Base-by-base conservation (phyloP, 30 jellyfish, hydroid and myxozoan genomes). In the Morbakka virulenta region DNA sequence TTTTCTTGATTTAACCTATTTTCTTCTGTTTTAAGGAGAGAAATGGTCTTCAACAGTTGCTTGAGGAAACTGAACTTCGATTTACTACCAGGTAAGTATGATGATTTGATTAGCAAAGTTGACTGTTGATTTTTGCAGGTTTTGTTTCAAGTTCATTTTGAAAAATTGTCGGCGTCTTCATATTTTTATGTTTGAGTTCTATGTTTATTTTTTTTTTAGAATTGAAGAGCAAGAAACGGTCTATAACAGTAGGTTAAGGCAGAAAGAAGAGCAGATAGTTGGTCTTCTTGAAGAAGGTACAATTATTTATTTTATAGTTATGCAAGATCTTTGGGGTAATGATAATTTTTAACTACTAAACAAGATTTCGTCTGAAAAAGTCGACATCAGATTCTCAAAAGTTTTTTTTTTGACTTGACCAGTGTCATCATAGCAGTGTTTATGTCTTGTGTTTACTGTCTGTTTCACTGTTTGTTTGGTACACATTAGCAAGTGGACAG, bases 221-320 rank as follows among this genome's bases (percentile, higher is more conserved):
- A 74, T 82, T 17, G 87, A 88, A 23, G 84, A 88, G 32, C 89
- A 64, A 62, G 49, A 69, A 4, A 29, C 53, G 2, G 82, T 74
- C 24, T 83, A 76, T 52, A 78, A 74, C 9, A 69, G 51, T 13
- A 52, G 91, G 21, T 53, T 90, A 52, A 52, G 62, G 52, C 96
- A 84, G 71, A 90, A 90, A 72, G 97, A 90, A 50, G 87, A 84
- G 26, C 74, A 72, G 4, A 84, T 90, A 26, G 80, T 79, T 0
- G 96, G 68, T 3, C 87, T 90, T 24, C 80, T 90, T 17, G 95
- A 74, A 1, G 97, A 90, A 84, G 97, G 97, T 90, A 52, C 32
- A 1, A 50, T 13, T 4, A 32, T 2, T 11, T 32, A n/a, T n/a
- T n/a, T n/a, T n/a, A n/a, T 41, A 27, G n/a, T 0, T 61, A 13